Conservation (phyloP, 2,113 vertebrate genomes). For the Rhabdornis inornatus region DNA sequence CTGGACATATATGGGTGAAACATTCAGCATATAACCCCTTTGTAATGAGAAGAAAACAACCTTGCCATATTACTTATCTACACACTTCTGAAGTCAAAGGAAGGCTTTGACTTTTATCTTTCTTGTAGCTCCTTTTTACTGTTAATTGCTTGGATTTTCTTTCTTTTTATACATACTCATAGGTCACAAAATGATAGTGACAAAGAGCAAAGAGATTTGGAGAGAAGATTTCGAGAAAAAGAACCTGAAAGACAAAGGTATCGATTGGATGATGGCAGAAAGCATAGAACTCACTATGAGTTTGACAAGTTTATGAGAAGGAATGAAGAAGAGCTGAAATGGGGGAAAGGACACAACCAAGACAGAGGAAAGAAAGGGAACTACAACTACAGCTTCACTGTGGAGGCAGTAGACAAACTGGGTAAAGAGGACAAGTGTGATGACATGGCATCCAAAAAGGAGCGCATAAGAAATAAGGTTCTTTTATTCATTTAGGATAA, state of each 20-base stretch:
- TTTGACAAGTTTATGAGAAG: constrained; percentile 87
- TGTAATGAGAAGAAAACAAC: background rate
- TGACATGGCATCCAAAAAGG: constrained; percentile 84
- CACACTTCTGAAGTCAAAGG: background rate
- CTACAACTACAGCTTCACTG: constrained; percentile 79
- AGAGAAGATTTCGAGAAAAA: constrained; percentile 85
- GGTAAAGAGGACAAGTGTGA: constrained; percentile 86
- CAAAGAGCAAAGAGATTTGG: constrained; percentile 85
- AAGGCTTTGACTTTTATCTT: background rate
- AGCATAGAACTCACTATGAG: constrained; percentile 85
- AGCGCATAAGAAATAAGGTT: constrained; percentile 91
- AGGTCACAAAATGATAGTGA: constrained; percentile 87
- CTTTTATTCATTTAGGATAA: constrained; percentile 70
- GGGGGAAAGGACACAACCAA: constrained; percentile 88
- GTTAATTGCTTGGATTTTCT: constrained; percentile 41
- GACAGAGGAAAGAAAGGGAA: constrained; percentile 87
- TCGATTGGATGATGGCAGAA: constrained; percentile 83
- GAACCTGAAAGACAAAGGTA: constrained; percentile 80
- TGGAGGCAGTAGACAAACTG: constrained; percentile 82
- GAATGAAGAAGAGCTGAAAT: constrained; percentile 88
- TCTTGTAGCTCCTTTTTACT: background rate
- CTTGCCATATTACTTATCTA: background rate
- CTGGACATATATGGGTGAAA: background rate
- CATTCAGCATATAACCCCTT: background rate
- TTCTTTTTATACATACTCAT: background rate